Base-by-base conservation (phyloP, 2,113 vertebrate species). In the Odocoileus hemionus region DNA sequence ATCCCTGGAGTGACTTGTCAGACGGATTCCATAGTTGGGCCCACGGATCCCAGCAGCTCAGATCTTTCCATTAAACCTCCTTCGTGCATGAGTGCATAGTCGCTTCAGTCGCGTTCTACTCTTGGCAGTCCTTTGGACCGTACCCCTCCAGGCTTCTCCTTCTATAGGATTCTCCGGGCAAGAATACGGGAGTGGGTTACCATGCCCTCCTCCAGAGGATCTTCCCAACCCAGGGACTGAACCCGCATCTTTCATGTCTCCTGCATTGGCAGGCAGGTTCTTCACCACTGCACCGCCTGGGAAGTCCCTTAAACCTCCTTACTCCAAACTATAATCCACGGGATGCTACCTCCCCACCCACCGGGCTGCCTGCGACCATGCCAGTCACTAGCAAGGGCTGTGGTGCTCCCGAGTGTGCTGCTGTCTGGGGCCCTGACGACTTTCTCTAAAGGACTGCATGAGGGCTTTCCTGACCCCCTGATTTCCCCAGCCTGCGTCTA, bases 11-110 rank as follows among this genome's bases (percentile, higher is more conserved):
- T 39, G n/a, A 52, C 21, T 60, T 8, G 2, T 8, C 26, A 17
- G 30, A 45, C 0, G 0, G 47, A 55, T 55, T 26, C 2, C 0
- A 6, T 28, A 57, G 47, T 52, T 45, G 33, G 39, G 55, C 3
- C 26, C 4, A 17, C 1, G 4, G 86, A 45, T 61, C 36, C 15
- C 3, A 54, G 67, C 52, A 45, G 15, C 60, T 89, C 90, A 26
- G 36, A n/a, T 19, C 30, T 47, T 55, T 60, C 57, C 23, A 16
- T 45, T 28, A 5, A 33, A 64, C 45, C 39, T 79, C 43, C 57
- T 74, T n/a, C 2, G 12, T 26, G 70, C 39, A 26, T 76, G 39
- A 43, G 39, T 43, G 39, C 6, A 43, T 4, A 14, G 70, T 76
- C 70, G 3, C 70, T 43, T 76, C 70, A 43, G 4, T 43, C 39